Evolutionary conservation across 2,888 invertebrate species (phyloP), one percentile per base, ranked within the genome.

Genomic region (Lutraria lutraria): DNA sequence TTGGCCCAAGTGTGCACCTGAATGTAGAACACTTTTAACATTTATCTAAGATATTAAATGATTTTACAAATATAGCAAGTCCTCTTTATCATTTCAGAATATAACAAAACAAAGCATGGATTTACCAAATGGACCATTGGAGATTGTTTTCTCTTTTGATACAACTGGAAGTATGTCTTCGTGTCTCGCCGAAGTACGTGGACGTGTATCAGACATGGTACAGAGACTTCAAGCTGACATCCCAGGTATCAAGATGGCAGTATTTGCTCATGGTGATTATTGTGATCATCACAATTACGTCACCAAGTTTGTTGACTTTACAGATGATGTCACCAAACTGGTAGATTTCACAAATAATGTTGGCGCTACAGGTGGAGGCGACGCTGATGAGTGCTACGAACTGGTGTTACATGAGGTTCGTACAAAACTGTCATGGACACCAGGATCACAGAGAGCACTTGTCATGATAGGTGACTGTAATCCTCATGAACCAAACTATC

Each of bases 181-280:
- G 16, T 93, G 91, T 68, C 90, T 95, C 43, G 89, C 91, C 16
- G 91, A 94, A 86, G 95, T 95, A 16, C 89, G 95, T 54, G 93
- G 93, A 8, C 92, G 94, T 10, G 84, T 96, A 15, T 90, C 94
- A 13, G 95, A 96, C 89, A 93, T 96, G 92, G 95, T 95, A 15
- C 93, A 95, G 87, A 93, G 96, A 8, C 94, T 96, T n/a, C 94
- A 95, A 81, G 94, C 94, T 8, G 96, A 96, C 89, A 95, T 96
- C 16, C 95, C 96, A 0, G 94, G 93, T 13, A 95, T 96, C 56
- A 93, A 94, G 34, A 94, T 96, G 54, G 95, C 95, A 31, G 94
- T 96, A 60, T 93, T 96, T 56, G 96, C 96, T 12, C 96, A 96
- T 86, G 96, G 96, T 0, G 96, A 96, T 90, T 96, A 96, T 88